Conservation (phyloP, 2,113 vertebrate species). For the Heterocephalus glaber region DNA sequence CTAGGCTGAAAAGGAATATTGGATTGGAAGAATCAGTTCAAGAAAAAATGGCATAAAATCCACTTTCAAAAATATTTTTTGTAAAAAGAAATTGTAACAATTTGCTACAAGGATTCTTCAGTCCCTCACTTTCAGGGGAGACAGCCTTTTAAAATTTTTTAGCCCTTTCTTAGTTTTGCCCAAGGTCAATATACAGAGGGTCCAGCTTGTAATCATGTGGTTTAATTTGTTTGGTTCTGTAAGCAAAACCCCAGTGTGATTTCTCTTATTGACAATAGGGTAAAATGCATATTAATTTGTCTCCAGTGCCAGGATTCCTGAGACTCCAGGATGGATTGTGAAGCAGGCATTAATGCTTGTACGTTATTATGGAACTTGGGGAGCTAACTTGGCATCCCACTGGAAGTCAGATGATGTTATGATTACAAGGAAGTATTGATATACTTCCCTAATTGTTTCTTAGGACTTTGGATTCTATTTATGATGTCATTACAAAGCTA, state of each 20-base stretch:
- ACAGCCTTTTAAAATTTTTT: neutral
- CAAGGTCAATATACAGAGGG: neutral
- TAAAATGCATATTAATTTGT: constrained; percentile 67
- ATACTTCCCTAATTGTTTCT: constrained; percentile 72
- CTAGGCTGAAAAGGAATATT: neutral
- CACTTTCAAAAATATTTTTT: constrained; percentile 20
- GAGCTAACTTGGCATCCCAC: neutral
- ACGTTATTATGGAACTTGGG: neutral
- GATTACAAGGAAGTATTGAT: constrained; percentile 61
- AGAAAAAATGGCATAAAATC: constrained; percentile 17
- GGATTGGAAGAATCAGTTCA: constrained; percentile 49
- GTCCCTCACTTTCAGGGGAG: neutral
- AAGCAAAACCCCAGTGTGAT: constrained; percentile 54
- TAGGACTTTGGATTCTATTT: constrained; percentile 69
- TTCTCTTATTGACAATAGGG: constrained; percentile 69
- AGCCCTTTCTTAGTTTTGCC: constrained; percentile 28
- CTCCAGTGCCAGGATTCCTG: constrained; percentile 43
- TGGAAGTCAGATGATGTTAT: constrained; percentile 64
- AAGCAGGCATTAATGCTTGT: constrained; percentile 17
- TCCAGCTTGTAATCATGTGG: neutral
- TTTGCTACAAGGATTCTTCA: neutral
- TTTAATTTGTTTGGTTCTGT: constrained; percentile 50
- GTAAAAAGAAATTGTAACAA: neutral
- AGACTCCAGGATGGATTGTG: constrained; percentile 49
- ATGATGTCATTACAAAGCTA: constrained; percentile 67